These are phyloP conservation scores for Brachionus asplanchnoidis DNA, from an alignment of 1,140 invertebrate species.

Conservation along the genomic window DNA sequence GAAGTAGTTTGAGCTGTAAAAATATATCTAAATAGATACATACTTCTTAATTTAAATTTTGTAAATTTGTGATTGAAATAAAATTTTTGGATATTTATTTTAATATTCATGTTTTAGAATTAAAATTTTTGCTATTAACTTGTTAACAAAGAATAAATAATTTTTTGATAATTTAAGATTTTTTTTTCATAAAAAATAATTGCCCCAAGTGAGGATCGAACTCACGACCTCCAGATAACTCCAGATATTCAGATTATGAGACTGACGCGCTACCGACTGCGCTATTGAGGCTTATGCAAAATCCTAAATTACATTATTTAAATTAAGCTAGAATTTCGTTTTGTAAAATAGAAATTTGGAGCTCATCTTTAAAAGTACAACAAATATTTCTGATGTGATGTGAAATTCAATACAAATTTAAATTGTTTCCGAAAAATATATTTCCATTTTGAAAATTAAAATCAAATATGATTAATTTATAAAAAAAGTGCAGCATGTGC, in stretches of 20 bases:
- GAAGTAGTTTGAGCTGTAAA: background rate
- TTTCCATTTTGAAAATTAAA: too few relatives aligned
- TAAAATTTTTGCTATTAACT: background rate
- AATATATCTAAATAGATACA: background rate
- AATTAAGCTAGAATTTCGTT: too few relatives aligned
- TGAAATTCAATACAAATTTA: too few relatives aligned
- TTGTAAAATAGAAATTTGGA: too few relatives aligned
- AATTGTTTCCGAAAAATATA: too few relatives aligned
- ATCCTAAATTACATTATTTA: too few relatives aligned
- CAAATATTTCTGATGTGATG: too few relatives aligned
- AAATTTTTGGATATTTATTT: background rate
- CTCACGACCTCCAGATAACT: background rate
- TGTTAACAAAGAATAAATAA: background rate
- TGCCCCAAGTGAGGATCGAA: conserved; percentile 18
- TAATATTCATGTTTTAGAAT: background rate
- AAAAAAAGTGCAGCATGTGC: too few relatives aligned
- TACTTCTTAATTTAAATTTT: background rate
- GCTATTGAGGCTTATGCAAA: background rate
- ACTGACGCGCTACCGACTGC: conserved; percentile 11
- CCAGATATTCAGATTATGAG: background rate
- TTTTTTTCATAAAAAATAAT: background rate
- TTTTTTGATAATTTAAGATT: background rate
- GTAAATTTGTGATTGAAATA: background rate
- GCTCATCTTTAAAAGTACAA: too few relatives aligned
- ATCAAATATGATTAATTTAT: too few relatives aligned